A percentile compares a stretch with the other conserved stretches of the same genome.
Evolutionary conservation across 1,140 invertebrate genomes (phyloP).

Genomic region (Lordiphosa clarofinis): DNA sequence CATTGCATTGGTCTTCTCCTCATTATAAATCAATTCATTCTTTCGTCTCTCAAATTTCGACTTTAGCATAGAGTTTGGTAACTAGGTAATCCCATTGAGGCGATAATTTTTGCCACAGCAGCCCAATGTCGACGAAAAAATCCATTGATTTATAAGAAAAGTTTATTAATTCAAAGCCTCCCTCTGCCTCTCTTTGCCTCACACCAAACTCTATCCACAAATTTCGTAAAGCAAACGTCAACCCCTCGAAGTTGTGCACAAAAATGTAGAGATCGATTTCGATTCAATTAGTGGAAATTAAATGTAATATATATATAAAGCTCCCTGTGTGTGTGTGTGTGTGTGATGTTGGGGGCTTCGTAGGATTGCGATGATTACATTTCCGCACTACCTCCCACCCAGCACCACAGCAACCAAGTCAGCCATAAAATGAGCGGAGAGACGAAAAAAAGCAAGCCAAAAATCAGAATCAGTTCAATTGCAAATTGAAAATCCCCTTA

Average conservation of each 20-base stretch:
- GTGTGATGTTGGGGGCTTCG: constrained; percentile 31
- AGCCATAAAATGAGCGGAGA: constrained; percentile 73
- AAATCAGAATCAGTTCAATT: constrained; percentile 74
- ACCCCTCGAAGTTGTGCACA: constrained; percentile 34
- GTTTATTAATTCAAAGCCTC: constrained; percentile 58
- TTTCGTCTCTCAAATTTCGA: no score
- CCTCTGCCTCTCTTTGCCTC: constrained; percentile 2
- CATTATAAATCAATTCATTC: no score
- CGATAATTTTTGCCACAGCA: constrained; percentile 37
- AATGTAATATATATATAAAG: constrained; percentile 58
- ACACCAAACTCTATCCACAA: constrained; percentile 19
- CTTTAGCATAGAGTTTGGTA: no score
- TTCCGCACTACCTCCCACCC: constrained; percentile 44
- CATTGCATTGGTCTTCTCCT: no score
- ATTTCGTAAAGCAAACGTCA: constrained; percentile 46
- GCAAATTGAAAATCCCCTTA: constrained; percentile 78
- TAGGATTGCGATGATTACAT: constrained; percentile 72
- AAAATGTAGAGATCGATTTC: constrained; percentile 69
- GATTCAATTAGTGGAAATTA: constrained; percentile 78
- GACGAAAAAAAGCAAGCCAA: constrained; percentile 61
- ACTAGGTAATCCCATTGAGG: background rate
- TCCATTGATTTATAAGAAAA: constrained; percentile 73
- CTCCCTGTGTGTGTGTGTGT: constrained; percentile 19
- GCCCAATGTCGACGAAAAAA: constrained; percentile 63
- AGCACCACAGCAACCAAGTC: constrained; percentile 59